These are phyloP conservation scores for Matsumurasca onukii DNA, from an alignment of 1,140 invertebrate species.

Conservation along the genomic window DNA sequence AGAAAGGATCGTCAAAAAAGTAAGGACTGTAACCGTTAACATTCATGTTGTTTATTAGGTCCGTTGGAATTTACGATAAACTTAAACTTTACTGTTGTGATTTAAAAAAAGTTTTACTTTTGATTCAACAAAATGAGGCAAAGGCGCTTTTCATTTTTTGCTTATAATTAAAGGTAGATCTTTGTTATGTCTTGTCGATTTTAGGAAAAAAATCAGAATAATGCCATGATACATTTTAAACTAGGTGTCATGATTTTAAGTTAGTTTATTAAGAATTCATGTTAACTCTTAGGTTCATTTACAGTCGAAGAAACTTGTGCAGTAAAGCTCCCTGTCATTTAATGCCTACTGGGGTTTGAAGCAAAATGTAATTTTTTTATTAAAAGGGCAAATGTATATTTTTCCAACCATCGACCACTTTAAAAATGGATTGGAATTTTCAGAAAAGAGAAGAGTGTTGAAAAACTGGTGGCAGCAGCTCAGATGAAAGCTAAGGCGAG, in stretches of 20 bases:
- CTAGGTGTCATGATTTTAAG: not conserved
- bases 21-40: no score
- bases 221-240: not conserved
- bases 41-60: not conserved
- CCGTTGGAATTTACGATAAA: not conserved
- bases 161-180: not conserved
- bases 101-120: not conserved
- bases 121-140: no score
- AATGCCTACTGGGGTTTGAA: not conserved
- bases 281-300: no score
- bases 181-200: not conserved
- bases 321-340: not conserved
- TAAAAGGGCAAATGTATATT: no score
- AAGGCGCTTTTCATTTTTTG: not conserved
- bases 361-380: not conserved
- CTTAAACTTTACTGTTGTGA: not conserved
- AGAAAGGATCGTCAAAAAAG: slow-evolving; percentile 57
- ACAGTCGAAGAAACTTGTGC: no score
- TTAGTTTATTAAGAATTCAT: not conserved
- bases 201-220: not conserved
- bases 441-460: slow-evolving; percentile 31
- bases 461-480: slow-evolving; percentile 2
- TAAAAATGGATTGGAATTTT: no score
- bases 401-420: no score
- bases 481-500: slow-evolving; percentile 14